These are phyloP conservation scores for Pseudomyrmex flavicornis DNA, from an alignment of 1,140 invertebrate genomes.

Conservation along the genomic window DNA sequence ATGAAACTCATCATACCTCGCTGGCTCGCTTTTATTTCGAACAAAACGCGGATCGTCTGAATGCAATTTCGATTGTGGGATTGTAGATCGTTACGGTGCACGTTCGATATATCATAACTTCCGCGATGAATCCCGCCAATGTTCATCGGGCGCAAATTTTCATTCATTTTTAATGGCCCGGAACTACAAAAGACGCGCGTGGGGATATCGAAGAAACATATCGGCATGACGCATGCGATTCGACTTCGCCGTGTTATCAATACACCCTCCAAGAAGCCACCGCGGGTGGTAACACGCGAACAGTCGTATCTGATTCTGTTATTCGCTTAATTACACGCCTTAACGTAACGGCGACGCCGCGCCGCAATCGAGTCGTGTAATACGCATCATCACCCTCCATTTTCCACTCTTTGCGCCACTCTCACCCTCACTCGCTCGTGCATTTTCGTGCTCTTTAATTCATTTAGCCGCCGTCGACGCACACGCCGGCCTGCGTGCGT, in stretches of 20 bases:
- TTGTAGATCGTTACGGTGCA: conserved; percentile 57
- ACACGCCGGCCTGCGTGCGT: conserved; percentile 8
- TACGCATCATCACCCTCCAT: conserved; percentile 77
- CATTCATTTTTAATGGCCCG: conserved; percentile 51
- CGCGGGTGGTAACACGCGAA: conserved; percentile 77
- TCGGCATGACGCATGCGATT: conserved; percentile 62
- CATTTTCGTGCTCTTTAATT: conserved; percentile 66
- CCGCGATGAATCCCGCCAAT: conserved; percentile 65
- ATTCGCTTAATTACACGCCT: conserved; percentile 83
- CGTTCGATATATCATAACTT: conserved; percentile 52
- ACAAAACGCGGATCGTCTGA: conserved; percentile 1
- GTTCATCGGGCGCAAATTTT: conserved; percentile 59
- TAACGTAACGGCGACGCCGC: conserved; percentile 77
- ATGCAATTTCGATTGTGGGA: conserved; percentile 59
- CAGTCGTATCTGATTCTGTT: conserved; percentile 83
- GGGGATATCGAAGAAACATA: conserved; percentile 30
- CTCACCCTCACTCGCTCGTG: conserved; percentile 66
- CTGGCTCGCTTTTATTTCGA: conserved; percentile 18
- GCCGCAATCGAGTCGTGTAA: conserved; percentile 80
- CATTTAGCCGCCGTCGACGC: conserved; percentile 71
- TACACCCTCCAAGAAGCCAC: conserved; percentile 70
- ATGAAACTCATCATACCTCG: conserved; percentile 24
- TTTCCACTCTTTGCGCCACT: conserved; percentile 61
- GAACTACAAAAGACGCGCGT: conserved; percentile 23
- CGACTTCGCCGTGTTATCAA: conserved; percentile 65